These are phyloP conservation scores for Amphiprion ocellaris DNA, from an alignment of 2,113 vertebrate genomes.

Conservation along the genomic window DNA sequence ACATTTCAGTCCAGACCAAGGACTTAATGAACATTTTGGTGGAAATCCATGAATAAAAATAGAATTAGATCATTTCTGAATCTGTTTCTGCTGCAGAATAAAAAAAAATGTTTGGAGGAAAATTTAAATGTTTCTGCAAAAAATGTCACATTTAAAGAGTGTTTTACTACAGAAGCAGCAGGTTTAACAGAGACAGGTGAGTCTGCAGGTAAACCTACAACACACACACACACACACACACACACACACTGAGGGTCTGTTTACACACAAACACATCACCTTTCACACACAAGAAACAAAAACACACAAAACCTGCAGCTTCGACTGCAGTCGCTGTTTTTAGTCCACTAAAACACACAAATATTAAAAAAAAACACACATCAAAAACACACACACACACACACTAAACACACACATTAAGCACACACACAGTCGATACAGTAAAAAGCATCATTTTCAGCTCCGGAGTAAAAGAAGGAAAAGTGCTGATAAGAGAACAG, in stretches of 20 bases:
- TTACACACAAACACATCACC: constrained; percentile 7
- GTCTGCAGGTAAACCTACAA: neutral
- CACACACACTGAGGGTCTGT: constrained; percentile 27
- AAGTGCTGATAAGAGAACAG: neutral
- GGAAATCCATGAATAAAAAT: too few relatives aligned
- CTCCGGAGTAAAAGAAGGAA: constrained; percentile 26
- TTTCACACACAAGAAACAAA: constrained; percentile 11
- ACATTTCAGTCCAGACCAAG: too few relatives aligned
- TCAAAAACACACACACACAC: constrained; percentile 22
- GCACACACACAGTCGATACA: constrained; percentile 20
- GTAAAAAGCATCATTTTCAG: constrained; percentile 38
- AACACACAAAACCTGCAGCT: constrained; percentile 5
- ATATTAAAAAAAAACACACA: neutral
- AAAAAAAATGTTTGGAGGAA: too few relatives aligned
- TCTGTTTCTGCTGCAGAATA: too few relatives aligned
- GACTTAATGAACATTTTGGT: too few relatives aligned
- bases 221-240: constrained; percentile 23
- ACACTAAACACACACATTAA: neutral
- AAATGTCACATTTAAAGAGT: neutral
- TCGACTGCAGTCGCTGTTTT: constrained; percentile 27
- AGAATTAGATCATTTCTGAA: too few relatives aligned
- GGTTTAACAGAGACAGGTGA: neutral
- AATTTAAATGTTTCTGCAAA: too few relatives aligned
- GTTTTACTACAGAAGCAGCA: neutral
- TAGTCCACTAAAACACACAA: constrained; percentile 29